Percentiles rank a stretch among this genome's conserved stretches.
Conservation (phyloP, 2,113 vertebrate genomes). For the Lanius ludovicianus region DNA sequence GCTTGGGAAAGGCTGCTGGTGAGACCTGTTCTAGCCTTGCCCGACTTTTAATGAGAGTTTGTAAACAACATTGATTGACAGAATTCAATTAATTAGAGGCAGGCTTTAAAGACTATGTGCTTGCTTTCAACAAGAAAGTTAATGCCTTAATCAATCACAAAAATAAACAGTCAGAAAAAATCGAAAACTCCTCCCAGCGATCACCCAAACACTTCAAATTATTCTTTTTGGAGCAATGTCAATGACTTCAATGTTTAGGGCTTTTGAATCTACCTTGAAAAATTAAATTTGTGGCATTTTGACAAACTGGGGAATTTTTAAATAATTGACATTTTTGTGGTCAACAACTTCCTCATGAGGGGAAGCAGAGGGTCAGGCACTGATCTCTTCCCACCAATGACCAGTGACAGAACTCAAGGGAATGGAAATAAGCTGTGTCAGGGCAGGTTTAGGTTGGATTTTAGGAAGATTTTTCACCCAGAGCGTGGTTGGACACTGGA, state of each 20-base stretch:
- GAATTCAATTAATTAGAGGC: background rate
- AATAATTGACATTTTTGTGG: background rate
- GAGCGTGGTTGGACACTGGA: background rate
- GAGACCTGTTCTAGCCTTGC: background rate
- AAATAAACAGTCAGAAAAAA: background rate
- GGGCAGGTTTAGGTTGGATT: background rate
- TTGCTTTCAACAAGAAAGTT: background rate
- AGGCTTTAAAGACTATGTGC: background rate
- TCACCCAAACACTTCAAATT: background rate
- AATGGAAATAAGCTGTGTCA: background rate
- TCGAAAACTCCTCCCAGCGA: background rate
- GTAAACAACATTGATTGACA: background rate
- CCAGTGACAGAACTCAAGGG: background rate
- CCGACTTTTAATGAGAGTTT: background rate
- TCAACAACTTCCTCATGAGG: background rate
- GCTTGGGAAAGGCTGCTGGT: background rate
- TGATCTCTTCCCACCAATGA: background rate
- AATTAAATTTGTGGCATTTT: background rate
- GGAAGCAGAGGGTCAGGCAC: background rate
- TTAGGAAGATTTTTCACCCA: background rate
- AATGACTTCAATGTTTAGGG: background rate
- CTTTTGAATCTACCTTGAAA: background rate
- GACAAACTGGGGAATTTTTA: background rate
- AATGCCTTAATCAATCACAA: fast-evolving
- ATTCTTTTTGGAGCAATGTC: background rate